Base-by-base conservation (phyloP, 35 echinoderm and acorn worm genomes). In the Nesometra sesokonis region DNA sequence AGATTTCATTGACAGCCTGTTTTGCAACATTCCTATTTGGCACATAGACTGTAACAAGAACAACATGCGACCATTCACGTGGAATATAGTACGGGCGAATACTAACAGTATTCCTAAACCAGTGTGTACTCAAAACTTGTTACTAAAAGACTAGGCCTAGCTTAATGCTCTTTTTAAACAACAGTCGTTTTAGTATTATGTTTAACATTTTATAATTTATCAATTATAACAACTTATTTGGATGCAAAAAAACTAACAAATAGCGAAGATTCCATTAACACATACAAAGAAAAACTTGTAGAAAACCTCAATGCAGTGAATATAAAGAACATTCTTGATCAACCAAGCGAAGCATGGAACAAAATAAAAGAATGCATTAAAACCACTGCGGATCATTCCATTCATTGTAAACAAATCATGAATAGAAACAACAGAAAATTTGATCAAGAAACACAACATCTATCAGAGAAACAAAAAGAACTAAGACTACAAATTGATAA, bases 31-130 rank as follows among this genome's bases (percentile, higher is more conserved):
- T 19, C 29, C 29, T 76, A 32, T 86, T 36, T 7, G 86, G 86
- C 1, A 80, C 78, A 47, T 81, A 87, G 31, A 87, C 32, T 79
- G 34, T 87, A 31, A 29, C 0, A 9, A 80, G 35, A 27, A 87
- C 34, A 29, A 87, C 29, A 35, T 87, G 86, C 9, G 77, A 40
- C 30, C 78, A 80, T 40, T 88, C 78, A 5, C 86, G 77, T 30
- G 86, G 86, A 32, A 80, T n/a, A 46, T 88, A 88, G 34, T 88
- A 88, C 37, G 78, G 77, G 3, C 86, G 32, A 80, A 78, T 46
- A 46, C 52, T 35, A 52, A 88, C 36, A 0, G 77, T 80, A n/a
- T n/a, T n/a, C n/a, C n/a, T n/a, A n/a, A n/a, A n/a, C n/a, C n/a
- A n/a, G n/a, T n/a, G n/a, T n/a, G n/a, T n/a, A n/a, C n/a, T n/a